Evolutionary conservation across 2,888 invertebrate genomes (phyloP), one percentile per base, ranked within the genome.

Genomic region (Rhagonycha fulva): DNA sequence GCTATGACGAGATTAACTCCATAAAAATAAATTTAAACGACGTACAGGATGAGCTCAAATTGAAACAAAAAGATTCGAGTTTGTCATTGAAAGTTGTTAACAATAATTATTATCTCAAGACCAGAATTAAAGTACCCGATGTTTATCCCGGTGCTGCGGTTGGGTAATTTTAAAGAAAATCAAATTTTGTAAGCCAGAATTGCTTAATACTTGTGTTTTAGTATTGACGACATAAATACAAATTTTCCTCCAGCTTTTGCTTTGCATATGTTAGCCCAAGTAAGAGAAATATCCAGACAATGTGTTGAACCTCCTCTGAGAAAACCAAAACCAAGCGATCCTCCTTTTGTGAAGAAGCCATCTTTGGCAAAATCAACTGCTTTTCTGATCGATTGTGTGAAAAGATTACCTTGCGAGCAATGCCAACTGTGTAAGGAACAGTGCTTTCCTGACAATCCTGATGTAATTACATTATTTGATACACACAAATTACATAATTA

Each of bases 281-380:
- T 92, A 0, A 90, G 89, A 68, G 94, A 94, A 87, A 91, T 93
- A 75, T 92, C 92, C 0, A 89, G 94, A 62, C 90, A 89, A 83
- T 93, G 94, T 86, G 91, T 93, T 0, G 92, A 94, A 83, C 91
- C 93, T 4, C 93, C 94, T 0, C 80, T 93, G 7, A 91, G 89
- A 77, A 89, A 89, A 73, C 88, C 84, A 72, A 90, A 89, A 76
- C 83, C 84, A 47, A 89, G 89, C 79, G 89, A 89, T 76, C 89
- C 90, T 2, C 88, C 89, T 14, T 94, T 94, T 85, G 87, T 89
- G 76, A 91, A 92, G 0, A 88, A 88, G 60, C 92, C 93, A 0
- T 94, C 94, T 12, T 85, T 94, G 62, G 88, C 90, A 77, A 90
- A 90, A 62, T 88, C 92, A 7, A 88, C 90, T 0, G 88, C 90